Percentiles rank a stretch among this genome's conserved stretches.
Conservation (phyloP, 2,797 vertebrate species). For the Crocodylus rhombifer region DNA sequence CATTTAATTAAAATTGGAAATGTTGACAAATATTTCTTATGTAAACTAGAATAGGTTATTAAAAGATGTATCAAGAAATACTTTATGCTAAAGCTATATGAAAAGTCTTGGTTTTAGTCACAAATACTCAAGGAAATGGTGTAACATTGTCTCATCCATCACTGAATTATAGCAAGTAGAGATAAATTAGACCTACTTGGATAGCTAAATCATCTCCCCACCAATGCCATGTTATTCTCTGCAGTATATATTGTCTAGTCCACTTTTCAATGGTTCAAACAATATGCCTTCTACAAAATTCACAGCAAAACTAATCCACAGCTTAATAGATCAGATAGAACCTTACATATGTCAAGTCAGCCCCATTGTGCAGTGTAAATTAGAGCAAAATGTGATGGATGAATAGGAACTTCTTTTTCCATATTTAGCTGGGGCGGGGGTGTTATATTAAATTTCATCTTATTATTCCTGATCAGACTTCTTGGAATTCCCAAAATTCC, state of each 20-base stretch:
- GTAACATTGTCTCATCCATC: not conserved
- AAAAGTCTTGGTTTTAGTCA: not conserved
- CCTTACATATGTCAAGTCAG: not conserved
- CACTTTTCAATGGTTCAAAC: not conserved
- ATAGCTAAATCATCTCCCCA: not conserved
- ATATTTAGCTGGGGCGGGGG: not conserved
- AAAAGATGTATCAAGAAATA: not conserved
- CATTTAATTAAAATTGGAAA: not conserved
- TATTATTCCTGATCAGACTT: not conserved
- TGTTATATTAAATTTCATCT: accelerated
- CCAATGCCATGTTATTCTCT: not conserved
- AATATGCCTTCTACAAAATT: not conserved
- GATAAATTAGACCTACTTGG: not conserved
- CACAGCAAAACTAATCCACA: not conserved
- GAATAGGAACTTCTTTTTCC: not conserved
- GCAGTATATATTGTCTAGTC: not conserved
- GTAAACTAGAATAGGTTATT: not conserved
- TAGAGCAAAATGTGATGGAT: not conserved
- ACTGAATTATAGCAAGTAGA: not conserved
- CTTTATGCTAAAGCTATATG: not conserved
- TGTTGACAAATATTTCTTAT: not conserved
- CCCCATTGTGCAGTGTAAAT: not conserved
- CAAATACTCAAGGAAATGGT: not conserved
- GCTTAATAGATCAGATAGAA: not conserved
- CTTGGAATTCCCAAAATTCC: not conserved